Conservation (phyloP, 2,888 invertebrate species). For the Helicoverpa assulta region DNA sequence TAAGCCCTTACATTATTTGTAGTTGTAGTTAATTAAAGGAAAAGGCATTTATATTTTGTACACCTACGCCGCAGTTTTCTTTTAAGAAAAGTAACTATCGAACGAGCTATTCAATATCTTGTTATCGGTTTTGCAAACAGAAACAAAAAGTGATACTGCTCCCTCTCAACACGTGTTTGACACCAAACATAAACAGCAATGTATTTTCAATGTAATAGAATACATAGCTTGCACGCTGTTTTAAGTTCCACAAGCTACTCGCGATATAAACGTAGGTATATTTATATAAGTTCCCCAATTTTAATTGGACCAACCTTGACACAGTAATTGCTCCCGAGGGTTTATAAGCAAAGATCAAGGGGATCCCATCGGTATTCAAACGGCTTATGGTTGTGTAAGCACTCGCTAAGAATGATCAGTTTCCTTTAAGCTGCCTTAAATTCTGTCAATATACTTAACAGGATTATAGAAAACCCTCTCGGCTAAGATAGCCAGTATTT, state of each 20-base stretch:
- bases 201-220: no score
- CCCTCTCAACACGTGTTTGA: no score
- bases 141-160: no score
- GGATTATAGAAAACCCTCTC: constrained; percentile 26
- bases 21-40: no score
- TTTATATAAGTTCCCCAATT: constrained; percentile 12
- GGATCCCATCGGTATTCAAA: constrained; percentile 47
- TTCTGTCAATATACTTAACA: constrained; percentile 27
- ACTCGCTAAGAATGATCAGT: constrained; percentile 13
- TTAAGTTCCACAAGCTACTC: no score
- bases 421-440: constrained; percentile 7
- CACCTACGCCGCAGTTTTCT: neutral
- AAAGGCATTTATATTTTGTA: neutral
- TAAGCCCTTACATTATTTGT: no score
- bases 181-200: no score
- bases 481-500: constrained; percentile 7
- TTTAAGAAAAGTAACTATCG: no score
- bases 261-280: neutral
- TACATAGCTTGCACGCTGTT: no score
- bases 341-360: constrained; percentile 24
- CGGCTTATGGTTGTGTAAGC: constrained; percentile 22
- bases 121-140: no score
- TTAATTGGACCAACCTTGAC: constrained; percentile 35
- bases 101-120: no score
- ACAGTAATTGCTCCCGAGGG: constrained; percentile 10